A percentile compares a stretch with the other conserved stretches of the same genome.
Evolutionary conservation across 1,140 invertebrate species (phyloP).

Genomic region (Brachystomella parvula): DNA sequence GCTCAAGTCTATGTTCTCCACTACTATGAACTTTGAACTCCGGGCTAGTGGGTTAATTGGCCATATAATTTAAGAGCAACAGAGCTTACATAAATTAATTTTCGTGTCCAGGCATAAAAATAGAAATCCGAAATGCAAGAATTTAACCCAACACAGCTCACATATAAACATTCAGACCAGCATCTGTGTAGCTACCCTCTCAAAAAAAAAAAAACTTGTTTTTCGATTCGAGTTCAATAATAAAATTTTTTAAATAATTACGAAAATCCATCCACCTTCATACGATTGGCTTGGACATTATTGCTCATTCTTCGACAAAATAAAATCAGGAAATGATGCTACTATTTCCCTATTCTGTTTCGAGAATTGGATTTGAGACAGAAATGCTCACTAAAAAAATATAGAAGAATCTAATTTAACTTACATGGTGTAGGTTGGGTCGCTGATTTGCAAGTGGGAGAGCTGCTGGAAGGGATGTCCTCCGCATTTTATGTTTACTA

Average conservation of each 20-base stretch:
- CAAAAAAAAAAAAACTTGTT: too few relatives aligned
- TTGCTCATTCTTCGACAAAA: not conserved
- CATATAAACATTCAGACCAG: too few relatives aligned
- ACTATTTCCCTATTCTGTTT: not conserved
- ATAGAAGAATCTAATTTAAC: not conserved
- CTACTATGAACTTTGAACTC: not conserved
- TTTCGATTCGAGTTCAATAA: too few relatives aligned
- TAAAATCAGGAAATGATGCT: not conserved
- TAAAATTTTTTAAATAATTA: not conserved
- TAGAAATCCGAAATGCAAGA: too few relatives aligned
- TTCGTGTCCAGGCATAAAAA: not conserved
- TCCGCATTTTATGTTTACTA: slow-evolving; percentile 16
- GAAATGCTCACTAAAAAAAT: not conserved
- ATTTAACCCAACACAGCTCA: too few relatives aligned
- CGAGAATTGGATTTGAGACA: not conserved
- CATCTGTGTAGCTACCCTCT: too few relatives aligned
- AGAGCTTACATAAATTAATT: not conserved
- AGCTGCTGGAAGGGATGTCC: slow-evolving; percentile 28
- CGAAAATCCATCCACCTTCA: not conserved
- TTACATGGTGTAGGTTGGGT: slow-evolving; percentile 20
- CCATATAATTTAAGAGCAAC: not conserved
- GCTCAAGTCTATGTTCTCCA: not conserved
- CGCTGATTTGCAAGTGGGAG: slow-evolving; percentile 16
- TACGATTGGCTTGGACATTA: not conserved
- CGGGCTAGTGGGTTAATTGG: not conserved